Base-by-base conservation (phyloP, 2,888 invertebrate genomes). In the Tenthredo amoena region DNA sequence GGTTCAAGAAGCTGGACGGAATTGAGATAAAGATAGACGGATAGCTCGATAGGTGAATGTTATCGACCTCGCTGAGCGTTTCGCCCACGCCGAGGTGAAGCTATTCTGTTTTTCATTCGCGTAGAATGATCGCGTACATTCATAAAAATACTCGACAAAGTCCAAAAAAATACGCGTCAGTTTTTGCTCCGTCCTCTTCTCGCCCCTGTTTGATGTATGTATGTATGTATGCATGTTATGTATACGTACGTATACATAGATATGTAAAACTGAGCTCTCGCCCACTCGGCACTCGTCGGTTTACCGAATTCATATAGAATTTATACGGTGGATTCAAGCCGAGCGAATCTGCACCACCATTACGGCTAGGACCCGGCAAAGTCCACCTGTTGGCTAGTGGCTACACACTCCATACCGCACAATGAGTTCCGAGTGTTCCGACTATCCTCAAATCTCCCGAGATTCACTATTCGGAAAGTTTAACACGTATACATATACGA, bases 321-420 rank as follows among this genome's bases (percentile, higher is more conserved):
- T 62, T 26, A 62, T 62, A 62, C 18, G 43, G 43, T 43, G 72
- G 43, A 43, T 74, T 74, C 9, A 43, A 43, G 40, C n/a, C 43
- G 10, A 74, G 43, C 40, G 21, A 31, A 74, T 7, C 40, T 40
- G 71, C 18, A 34, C 12, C 71, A 15, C 34, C 7, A 37, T 34
- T 31, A 9, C 21, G 34, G 0, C 71, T 4, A 71, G 71, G 37
- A 71, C 18, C 72, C 9, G 26, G 26, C 81, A 18, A n/a, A 15
- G 81, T 81, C 81, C 81, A 81, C 81, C 81, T 81, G 81, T 81
- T 81, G 81, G 58, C 62, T 50, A 12, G 62, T 81, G 81, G 58
- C 62, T 50, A 12, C 40, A 21, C 26, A 37, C 81, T 62, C 15
- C 62, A n/a, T 21, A 40, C 50, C 58, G 37, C 68, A 81, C 81